A percentile compares a stretch with the other conserved stretches of the same genome.
phyloP scores from a whole-genome alignment of 1,140 invertebrate genomes.

The Leptonema lineaticorne region DNA sequence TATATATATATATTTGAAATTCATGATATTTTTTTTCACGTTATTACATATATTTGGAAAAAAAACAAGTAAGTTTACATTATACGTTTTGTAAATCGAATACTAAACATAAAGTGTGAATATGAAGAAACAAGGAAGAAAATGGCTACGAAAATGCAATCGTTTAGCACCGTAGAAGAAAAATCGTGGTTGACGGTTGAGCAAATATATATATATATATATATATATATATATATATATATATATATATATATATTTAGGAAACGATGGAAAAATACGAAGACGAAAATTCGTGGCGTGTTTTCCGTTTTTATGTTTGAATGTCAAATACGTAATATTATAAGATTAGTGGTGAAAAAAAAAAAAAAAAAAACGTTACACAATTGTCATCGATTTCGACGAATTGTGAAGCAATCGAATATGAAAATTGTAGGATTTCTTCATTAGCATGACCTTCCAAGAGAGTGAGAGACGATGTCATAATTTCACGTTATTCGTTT shows the following conservation, averaged over 20 bases:
- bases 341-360: constrained; percentile 14
- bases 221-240: too few relatives aligned
- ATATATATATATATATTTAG: too few relatives aligned
- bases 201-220: too few relatives aligned
- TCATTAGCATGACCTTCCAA: constrained; percentile 11
- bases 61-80: too few relatives aligned
- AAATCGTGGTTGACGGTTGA: neutral
- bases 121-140: neutral
- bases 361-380: constrained; percentile 30
- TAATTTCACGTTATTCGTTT: constrained; percentile 5
- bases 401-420: neutral
- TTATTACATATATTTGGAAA: too few relatives aligned
- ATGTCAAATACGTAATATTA: constrained; percentile 17
- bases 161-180: neutral
- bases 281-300: too few relatives aligned
- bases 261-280: too few relatives aligned
- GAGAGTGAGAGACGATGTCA: constrained; percentile 11
- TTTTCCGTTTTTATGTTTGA: neutral
- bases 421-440: constrained; percentile 17
- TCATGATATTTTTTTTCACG: too few relatives aligned
- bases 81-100: too few relatives aligned
- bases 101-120: neutral
- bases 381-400: constrained; percentile 31
- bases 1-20: too few relatives aligned
- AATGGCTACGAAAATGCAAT: neutral